Evolutionary conservation across 2,113 vertebrate species (phyloP).

Genomic region (Nyctereutes procyonoides): DNA sequence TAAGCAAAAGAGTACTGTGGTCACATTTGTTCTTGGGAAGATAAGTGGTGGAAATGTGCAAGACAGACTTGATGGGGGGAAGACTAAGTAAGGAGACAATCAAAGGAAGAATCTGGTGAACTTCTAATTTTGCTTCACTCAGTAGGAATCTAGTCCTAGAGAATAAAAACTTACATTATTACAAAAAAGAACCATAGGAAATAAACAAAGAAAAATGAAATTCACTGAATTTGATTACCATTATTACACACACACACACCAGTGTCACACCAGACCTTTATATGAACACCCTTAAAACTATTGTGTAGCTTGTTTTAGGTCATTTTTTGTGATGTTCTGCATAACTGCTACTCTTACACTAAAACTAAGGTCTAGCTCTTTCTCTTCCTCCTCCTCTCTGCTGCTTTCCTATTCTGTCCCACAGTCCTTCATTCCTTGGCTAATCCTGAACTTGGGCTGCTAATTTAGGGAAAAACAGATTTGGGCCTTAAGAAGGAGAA

Average conservation of each 20-base stretch:
- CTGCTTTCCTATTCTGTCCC: neutral
- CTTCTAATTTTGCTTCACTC: neutral
- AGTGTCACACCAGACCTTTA: neutral
- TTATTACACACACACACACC: neutral
- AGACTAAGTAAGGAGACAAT: neutral
- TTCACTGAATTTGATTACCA: conserved; percentile 5
- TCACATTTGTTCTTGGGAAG: neutral
- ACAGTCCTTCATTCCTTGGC: neutral
- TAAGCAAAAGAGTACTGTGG: neutral
- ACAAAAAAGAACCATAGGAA: neutral
- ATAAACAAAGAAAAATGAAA: conserved; percentile 18
- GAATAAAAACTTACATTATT: neutral
- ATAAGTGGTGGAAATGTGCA: neutral
- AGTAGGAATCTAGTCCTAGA: neutral
- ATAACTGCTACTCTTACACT: neutral
- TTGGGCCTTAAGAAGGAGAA: conserved; percentile 14
- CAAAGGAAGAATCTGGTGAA: neutral
- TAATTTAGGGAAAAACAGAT: conserved; percentile 55
- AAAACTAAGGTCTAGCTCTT: neutral
- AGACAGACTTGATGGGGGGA: neutral
- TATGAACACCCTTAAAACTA: neutral
- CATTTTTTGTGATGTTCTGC: neutral
- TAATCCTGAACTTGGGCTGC: neutral
- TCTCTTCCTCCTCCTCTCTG: neutral
- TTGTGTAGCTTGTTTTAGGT: neutral